Conservation (phyloP, 2,888 invertebrate species). For the Oscheius sp. region DNA sequence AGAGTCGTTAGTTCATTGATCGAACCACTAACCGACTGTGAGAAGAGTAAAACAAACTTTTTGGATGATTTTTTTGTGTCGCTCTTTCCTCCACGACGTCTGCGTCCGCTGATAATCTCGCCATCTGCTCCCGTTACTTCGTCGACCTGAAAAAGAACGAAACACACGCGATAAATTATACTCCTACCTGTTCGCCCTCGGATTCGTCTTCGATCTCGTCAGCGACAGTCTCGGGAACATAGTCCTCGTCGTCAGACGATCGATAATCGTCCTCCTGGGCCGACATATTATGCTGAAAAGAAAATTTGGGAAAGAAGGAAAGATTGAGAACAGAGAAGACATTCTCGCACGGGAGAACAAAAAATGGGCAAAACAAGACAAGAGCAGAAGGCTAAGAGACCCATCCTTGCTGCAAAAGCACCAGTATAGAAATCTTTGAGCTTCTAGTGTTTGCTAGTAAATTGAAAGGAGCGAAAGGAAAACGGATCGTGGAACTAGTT, state of each 20-base stretch:
- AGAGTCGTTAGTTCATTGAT: too few relatives aligned
- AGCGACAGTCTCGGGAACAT: constrained; percentile 41
- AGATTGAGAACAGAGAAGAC: not conserved
- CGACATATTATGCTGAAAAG: constrained; percentile 20
- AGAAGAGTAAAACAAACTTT: too few relatives aligned
- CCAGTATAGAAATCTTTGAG: too few relatives aligned
- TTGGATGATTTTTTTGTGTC: not conserved
- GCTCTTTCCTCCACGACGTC: constrained; percentile 7
- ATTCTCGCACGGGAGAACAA: not conserved
- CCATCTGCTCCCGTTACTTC: constrained; percentile 34
- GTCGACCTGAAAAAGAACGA: constrained; percentile 23
- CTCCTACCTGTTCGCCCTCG: constrained; percentile 42
- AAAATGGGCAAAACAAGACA: not conserved
- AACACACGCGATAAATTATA: too few relatives aligned
- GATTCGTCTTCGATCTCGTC: constrained; percentile 47
- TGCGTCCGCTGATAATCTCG: constrained; percentile 14
- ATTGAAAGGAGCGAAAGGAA: too few relatives aligned
- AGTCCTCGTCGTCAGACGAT: constrained; percentile 50
- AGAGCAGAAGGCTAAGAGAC: not conserved
- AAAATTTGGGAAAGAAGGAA: not conserved
- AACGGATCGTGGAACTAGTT: too few relatives aligned
- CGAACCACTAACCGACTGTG: too few relatives aligned
- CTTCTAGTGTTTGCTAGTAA: too few relatives aligned
- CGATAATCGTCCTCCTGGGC: constrained; percentile 42
- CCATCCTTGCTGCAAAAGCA: too few relatives aligned